These are phyloP conservation scores for Menidia beryllina DNA, from an alignment of 2,113 vertebrate genomes.

Conservation along the genomic window DNA sequence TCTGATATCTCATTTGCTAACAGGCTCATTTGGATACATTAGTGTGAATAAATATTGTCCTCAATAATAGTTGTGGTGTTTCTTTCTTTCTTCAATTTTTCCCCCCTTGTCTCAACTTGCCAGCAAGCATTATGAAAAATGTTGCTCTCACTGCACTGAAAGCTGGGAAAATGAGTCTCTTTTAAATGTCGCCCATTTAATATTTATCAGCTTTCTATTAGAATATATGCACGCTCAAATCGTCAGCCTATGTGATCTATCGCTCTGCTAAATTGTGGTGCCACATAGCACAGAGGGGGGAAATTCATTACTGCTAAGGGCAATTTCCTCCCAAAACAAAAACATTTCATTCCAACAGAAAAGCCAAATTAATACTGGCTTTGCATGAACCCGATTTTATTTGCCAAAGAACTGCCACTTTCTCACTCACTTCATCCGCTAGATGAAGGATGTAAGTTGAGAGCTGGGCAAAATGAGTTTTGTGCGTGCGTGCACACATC, in stretches of 20 bases:
- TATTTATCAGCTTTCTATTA: slow-evolving; percentile 85
- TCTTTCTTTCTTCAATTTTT: slow-evolving; percentile 10
- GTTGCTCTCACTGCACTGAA: slow-evolving; percentile 72
- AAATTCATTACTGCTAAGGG: slow-evolving; percentile 85
- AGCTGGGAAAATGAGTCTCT: slow-evolving; percentile 77
- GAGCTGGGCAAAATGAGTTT: slow-evolving; percentile 76
- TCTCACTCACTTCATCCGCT: slow-evolving; percentile 73
- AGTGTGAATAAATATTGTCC: slow-evolving; percentile 71
- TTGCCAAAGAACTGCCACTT: slow-evolving; percentile 81
- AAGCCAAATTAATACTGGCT: slow-evolving; percentile 85
- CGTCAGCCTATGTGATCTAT: slow-evolving; percentile 83
- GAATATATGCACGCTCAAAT: slow-evolving; percentile 84
- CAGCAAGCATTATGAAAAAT: slow-evolving; percentile 75
- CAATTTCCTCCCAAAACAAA: slow-evolving; percentile 87
- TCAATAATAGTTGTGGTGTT: slow-evolving; percentile 55
- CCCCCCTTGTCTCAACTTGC: slow-evolving; percentile 56
- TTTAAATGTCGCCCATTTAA: slow-evolving; percentile 85
- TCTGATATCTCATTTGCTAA: slow-evolving; percentile 76
- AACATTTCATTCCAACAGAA: slow-evolving; percentile 84
- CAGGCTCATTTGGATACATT: slow-evolving; percentile 74
- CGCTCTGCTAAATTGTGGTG: slow-evolving; percentile 83
- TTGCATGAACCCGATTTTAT: slow-evolving; percentile 82
- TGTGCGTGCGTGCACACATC: slow-evolving; percentile 64
- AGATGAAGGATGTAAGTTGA: slow-evolving; percentile 75
- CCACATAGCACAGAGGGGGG: slow-evolving; percentile 75